Evolutionary conservation across 2,888 invertebrate genomes (phyloP), one percentile per base, ranked within the genome.

Genomic region (Tenthredo livida): DNA sequence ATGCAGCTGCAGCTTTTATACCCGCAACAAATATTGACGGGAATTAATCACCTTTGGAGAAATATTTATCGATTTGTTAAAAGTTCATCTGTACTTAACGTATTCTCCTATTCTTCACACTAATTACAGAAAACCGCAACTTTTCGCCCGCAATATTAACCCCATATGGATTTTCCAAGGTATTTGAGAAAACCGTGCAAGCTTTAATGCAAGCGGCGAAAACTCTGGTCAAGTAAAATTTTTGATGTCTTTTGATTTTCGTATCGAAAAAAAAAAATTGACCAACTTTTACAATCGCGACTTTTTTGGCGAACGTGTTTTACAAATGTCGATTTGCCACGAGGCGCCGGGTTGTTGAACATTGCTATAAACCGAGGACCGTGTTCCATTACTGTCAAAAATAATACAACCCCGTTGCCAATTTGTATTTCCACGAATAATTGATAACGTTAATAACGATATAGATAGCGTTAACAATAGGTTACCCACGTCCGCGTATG

Each of bases 401-500:
- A 70, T 33, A 70, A 70, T 70, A 37, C n/a, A n/a, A n/a, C 17
- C 70, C 29, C 29, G 17, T 37, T 37, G 70, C 70, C 70, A 70
- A 70, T 70, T 70, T 70, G 70, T 70, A n/a, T 17, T 70, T 70
- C 37, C 17, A 70, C 70, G 9, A 70, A 70, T 70, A 70, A 70
- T 70, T 70, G 37, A 70, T 70, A 70, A 37, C 29, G 70, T 70
- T 37, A 70, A 29, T 17, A 70, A n/a, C 25, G 33, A 61, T 25
- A 25, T 61, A 61, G 61, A 25, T 61, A 61, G 21, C 61, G 61
- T 61, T 21, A 25, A 61, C 61, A 61, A 61, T 61, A 25, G 25
- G 21, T 21, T 61, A 12, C 33, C 70, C 17, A 37, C 17, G 17
- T n/a, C n/a, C 17, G 33, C n/a, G 37, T 33, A 70, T 15, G 3